A percentile compares a stretch with the other conserved stretches of the same genome.
phyloP scores from a whole-genome alignment of 2,888 invertebrate species.

The Eupsilia transversa region DNA sequence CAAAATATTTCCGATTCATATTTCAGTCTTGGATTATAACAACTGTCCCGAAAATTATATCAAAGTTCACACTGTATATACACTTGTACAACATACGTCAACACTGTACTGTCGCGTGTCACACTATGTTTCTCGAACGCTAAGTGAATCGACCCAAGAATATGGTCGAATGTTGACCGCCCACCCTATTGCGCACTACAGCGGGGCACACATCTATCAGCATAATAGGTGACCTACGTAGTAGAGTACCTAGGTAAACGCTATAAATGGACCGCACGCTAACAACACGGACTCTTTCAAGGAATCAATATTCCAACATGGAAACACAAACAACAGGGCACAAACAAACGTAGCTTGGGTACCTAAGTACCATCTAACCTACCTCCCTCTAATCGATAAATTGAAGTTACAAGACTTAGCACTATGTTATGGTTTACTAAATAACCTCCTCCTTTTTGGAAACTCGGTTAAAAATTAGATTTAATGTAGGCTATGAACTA shows the following conservation, averaged over 20 bases:
- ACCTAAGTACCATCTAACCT: slow-evolving; percentile 1
- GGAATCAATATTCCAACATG: slow-evolving; percentile 74
- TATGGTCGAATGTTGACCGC: slow-evolving; percentile 78
- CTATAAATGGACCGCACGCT: slow-evolving; percentile 69
- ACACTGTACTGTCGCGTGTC: slow-evolving; percentile 71
- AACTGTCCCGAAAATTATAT: slow-evolving; percentile 27
- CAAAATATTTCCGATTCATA: slow-evolving; percentile 75
- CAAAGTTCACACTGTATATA: slow-evolving; percentile 48
- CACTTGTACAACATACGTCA: slow-evolving; percentile 55
- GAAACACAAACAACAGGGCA: slow-evolving; percentile 61
- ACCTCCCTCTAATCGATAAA: slow-evolving; percentile 35
- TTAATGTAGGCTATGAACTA: no score
- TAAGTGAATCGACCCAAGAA: slow-evolving; percentile 70
- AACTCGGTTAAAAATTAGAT: no score
- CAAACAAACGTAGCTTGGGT: slow-evolving; percentile 55
- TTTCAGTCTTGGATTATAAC: slow-evolving; percentile 54
- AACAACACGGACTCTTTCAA: slow-evolving; percentile 67
- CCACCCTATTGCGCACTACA: slow-evolving; percentile 78
- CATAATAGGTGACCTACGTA: slow-evolving; percentile 67
- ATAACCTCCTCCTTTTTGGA: no score
- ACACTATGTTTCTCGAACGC: slow-evolving; percentile 81
- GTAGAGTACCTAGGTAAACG: slow-evolving; percentile 58
- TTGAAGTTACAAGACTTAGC: slow-evolving; percentile 5
- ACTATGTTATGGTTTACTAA: neutral
- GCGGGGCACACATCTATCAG: slow-evolving; percentile 53